Percentiles rank a stretch among this genome's conserved stretches.
These are phyloP conservation scores for Notamacropus eugenii DNA, from an alignment of 2,797 vertebrate genomes.

Conservation along the genomic window DNA sequence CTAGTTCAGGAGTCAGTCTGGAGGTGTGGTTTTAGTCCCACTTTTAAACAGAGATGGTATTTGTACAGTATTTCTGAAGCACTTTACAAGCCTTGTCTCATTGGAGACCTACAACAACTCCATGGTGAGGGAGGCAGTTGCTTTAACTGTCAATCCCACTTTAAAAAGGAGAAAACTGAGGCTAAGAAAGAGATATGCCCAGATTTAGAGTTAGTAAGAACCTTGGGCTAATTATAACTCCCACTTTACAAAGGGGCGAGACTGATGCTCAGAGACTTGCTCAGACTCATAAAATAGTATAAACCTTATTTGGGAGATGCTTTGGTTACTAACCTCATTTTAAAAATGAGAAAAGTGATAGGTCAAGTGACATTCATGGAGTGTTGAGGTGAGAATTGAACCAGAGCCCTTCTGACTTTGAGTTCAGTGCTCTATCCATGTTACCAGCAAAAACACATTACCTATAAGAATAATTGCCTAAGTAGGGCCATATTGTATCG, in stretches of 20 bases:
- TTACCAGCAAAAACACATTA: not conserved
- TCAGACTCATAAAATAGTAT: not conserved
- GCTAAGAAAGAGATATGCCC: not conserved
- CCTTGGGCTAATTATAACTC: not conserved
- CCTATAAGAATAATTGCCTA: not conserved
- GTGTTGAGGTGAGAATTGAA: not conserved
- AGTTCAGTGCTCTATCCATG: not conserved
- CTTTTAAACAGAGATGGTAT: not conserved
- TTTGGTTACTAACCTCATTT: not conserved
- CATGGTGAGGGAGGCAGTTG: not conserved
- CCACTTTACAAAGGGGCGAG: not conserved
- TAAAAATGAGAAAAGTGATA: not conserved
- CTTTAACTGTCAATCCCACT: not conserved
- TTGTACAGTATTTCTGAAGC: not conserved
- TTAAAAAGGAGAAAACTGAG: not conserved
- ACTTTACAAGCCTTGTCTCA: not conserved
- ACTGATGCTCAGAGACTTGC: conserved; percentile 7
- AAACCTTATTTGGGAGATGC: not conserved
- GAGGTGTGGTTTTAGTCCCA: not conserved
- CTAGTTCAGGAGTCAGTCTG: not conserved
- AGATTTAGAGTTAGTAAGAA: not conserved
- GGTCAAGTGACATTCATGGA: not conserved
- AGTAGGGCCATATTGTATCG: not conserved
- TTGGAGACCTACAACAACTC: not conserved
- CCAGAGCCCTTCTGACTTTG: not conserved